A percentile compares a stretch with the other conserved stretches of the same genome.
These are phyloP conservation scores for Trididemnum miniatum DNA, from an alignment of 23 tunicate genomes.

Conservation along the genomic window DNA sequence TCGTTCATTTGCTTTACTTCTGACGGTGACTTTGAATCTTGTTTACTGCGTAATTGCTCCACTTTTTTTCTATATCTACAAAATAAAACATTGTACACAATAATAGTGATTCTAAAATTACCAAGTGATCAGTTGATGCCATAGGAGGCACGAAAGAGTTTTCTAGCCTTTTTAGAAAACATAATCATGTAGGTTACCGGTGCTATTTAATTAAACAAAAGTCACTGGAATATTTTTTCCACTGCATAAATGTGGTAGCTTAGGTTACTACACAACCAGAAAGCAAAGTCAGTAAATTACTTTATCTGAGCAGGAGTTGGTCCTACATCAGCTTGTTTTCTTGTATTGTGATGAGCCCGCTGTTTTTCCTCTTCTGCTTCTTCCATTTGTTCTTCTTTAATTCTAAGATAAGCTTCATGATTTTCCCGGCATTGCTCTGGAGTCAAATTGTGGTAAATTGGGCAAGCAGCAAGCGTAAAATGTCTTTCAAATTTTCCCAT, in stretches of 20 bases:
- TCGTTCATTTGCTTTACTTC: constrained; percentile 28
- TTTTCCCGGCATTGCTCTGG: constrained; percentile 85
- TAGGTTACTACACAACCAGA: no score
- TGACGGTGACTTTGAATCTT: constrained; percentile 10
- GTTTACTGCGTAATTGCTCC: constrained; percentile 21
- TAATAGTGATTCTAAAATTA: no score
- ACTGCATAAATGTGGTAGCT: no score
- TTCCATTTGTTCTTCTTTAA: constrained; percentile 61
- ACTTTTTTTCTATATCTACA: constrained; percentile 59
- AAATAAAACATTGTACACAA: no score
- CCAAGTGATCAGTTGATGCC: no score
- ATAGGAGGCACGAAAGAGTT: no score
- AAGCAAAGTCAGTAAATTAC: no score
- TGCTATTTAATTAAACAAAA: no score
- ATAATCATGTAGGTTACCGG: no score
- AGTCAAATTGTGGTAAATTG: constrained; percentile 87
- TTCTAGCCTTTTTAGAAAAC: no score
- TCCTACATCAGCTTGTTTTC: constrained; percentile 68
- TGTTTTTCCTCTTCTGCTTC: constrained; percentile 42
- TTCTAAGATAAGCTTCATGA: constrained; percentile 71
- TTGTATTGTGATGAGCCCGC: constrained; percentile 64
- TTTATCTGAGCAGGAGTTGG: constrained; percentile 58
- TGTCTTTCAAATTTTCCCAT: constrained; percentile 84
- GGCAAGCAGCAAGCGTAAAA: constrained; percentile 83
- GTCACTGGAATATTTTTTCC: no score